A percentile compares a stretch with the other conserved stretches of the same genome.
These are phyloP conservation scores for Plectus sambesii DNA, from an alignment of 1,140 invertebrate genomes.

Conservation along the genomic window DNA sequence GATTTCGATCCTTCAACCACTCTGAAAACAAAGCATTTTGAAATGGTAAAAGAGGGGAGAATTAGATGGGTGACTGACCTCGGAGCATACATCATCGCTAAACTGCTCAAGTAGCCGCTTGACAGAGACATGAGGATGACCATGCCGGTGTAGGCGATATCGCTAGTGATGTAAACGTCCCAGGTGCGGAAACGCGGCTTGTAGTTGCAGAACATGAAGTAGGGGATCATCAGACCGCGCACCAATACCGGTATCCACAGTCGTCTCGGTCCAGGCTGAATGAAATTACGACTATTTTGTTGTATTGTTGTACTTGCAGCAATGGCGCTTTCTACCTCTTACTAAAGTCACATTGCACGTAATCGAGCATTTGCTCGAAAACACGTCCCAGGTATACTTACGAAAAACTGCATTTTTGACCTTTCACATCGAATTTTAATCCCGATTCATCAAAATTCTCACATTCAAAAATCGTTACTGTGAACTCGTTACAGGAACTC, in stretches of 20 bases:
- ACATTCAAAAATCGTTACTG: no score
- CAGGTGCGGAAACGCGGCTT: slow-evolving; percentile 51
- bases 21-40: slow-evolving; percentile 49
- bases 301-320: no score
- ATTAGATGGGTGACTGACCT: slow-evolving; percentile 56
- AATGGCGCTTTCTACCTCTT: no score
- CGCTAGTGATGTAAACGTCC: slow-evolving; percentile 65
- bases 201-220: slow-evolving; percentile 85
- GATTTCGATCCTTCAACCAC: slow-evolving; percentile 69
- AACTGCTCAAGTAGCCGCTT: slow-evolving; percentile 78
- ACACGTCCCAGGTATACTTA: no score
- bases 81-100: slow-evolving; percentile 93
- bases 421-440: no score
- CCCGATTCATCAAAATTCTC: no score
- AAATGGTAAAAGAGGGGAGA: not conserved
- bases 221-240: slow-evolving; percentile 69
- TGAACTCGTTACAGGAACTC: no score
- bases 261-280: slow-evolving; percentile 65
- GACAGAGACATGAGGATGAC: slow-evolving; percentile 65
- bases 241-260: slow-evolving; percentile 68
- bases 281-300: no score
- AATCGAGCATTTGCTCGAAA: no score
- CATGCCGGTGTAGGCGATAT: slow-evolving; percentile 69
- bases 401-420: no score
- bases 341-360: no score